These are phyloP conservation scores for Sander vitreus DNA, from an alignment of 2,113 vertebrate genomes.

Conservation along the genomic window DNA sequence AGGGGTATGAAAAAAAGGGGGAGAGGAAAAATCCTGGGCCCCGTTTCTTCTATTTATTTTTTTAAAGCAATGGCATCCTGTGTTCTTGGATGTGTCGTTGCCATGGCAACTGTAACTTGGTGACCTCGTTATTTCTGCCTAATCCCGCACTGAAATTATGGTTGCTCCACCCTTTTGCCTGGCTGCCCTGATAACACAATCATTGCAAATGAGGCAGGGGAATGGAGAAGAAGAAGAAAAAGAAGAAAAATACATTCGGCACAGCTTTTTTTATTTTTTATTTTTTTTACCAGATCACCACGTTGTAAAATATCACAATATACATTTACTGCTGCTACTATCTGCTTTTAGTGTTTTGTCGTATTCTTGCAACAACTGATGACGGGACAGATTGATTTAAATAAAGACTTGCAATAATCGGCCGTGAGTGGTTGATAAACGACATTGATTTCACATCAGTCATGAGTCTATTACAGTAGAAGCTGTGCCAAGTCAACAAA, in stretches of 20 bases:
- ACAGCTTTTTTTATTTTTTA: constrained; percentile 11
- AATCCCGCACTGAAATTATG: constrained; percentile 99
- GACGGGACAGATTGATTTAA: constrained; percentile 52
- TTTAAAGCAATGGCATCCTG: constrained; percentile 92
- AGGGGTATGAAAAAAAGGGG: constrained; percentile 25
- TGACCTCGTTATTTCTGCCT: constrained; percentile 99
- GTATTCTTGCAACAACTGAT: constrained; percentile 46
- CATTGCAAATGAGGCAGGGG: constrained; percentile 97
- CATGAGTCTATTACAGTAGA: constrained; percentile 58
- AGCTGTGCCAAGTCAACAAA: constrained; percentile 51
- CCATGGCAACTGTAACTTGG: constrained; percentile 99
- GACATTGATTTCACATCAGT: constrained; percentile 71
- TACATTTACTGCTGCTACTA: background rate
- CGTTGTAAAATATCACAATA: constrained; percentile 5
- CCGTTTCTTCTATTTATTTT: constrained; percentile 69
- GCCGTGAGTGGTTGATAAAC: constrained; percentile 57
- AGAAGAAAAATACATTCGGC: constrained; percentile 40
- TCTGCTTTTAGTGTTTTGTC: constrained; percentile 11
- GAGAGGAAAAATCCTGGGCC: constrained; percentile 74
- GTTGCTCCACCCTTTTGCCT: constrained; percentile 99
- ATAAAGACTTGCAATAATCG: constrained; percentile 63
- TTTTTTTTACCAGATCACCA: constrained; percentile 31
- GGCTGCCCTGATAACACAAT: constrained; percentile 99
- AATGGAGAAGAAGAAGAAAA: constrained; percentile 68
- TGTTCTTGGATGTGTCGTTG: constrained; percentile 99